Evolutionary conservation across 1,140 invertebrate species (phyloP), one percentile per base, ranked within the genome.

Genomic region (Colletes latitarsis): DNA sequence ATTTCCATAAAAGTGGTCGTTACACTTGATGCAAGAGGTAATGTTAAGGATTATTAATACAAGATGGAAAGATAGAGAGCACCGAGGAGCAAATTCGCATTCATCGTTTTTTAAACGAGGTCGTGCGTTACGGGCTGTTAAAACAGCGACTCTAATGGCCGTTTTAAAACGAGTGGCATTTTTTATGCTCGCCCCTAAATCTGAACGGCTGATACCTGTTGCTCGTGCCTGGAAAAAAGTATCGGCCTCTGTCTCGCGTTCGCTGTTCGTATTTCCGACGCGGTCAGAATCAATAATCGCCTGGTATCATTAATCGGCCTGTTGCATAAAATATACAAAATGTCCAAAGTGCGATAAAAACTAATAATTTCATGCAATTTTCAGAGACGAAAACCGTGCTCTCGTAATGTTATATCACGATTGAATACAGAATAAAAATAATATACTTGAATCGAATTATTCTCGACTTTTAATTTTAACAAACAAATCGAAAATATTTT

Each of bases 171-270:
- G 77, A 79, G 69, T 79, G 77, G 77, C 77, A 79, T 85, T 85
- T 66, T 85, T 85, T 81, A 80, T 73, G 79, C 82, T 70, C 79
- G 69, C 73, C 79, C 78, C 60, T 82, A 70, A 80, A 85, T 85
- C 76, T 87, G 70, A 14, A 75, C 79, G 77, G 64, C 72, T 84
- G 53, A 83, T 86, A 87, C 85, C 85, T 87, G 85, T 87, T 87
- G 85, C 85, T 77, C 71, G 70, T 52, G 67, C 52, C 49, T 39
- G 57, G 58, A 74, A 84, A 82, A 82, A 85, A 76, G 69, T 57
- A 76, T 66, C 68, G 30, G 76, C 75, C 82, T 69, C 83, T 83
- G 74, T 69, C 64, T 73, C 81, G 81, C 55, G 52, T n/a, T 41
- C 58, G 46, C 43, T 19, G 9, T 68, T 6, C 63, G 53, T 74